Evolutionary conservation across 2,888 invertebrate species (phyloP).

Genomic region (Trachelus tabidus): DNA sequence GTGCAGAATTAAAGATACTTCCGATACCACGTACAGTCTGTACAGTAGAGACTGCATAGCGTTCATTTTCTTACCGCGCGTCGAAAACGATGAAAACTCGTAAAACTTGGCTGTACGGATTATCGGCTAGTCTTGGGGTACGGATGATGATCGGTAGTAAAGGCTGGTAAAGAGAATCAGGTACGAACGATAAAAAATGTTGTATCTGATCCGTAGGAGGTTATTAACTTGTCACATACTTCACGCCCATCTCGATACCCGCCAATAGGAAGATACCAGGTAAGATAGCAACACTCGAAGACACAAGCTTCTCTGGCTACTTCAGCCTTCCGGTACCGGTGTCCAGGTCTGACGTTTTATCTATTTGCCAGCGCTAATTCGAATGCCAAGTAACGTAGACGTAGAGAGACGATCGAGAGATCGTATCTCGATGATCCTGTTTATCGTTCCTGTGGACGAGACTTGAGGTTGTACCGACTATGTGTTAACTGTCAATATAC

Average conservation of each 20-base stretch:
- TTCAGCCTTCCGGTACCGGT: not conserved
- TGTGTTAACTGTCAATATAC: not conserved
- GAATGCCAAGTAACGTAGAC: not conserved
- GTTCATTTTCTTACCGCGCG: not conserved
- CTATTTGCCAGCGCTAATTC: slow-evolving; percentile 1
- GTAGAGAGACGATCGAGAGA: not conserved
- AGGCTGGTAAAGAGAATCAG: not conserved
- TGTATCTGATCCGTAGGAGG: slow-evolving; percentile 40
- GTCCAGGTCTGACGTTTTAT: slow-evolving; percentile 13
- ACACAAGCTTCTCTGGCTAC: not conserved
- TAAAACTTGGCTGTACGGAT: not conserved
- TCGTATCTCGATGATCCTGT: not conserved
- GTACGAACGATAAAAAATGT: slow-evolving; percentile 35
- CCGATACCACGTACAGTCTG: not conserved
- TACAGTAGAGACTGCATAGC: not conserved
- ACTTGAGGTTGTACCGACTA: not conserved
- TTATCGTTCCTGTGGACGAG: not conserved
- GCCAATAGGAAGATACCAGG: slow-evolving; percentile 11
- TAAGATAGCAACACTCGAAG: not conserved
- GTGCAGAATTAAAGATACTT: not conserved
- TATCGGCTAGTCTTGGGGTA: not conserved
- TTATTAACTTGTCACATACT: slow-evolving; percentile 48
- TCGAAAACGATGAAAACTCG: not conserved
- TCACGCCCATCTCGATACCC: slow-evolving; percentile 28
- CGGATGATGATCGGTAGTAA: not conserved